phyloP scores from a whole-genome alignment of 2,888 invertebrate genomes.

The Coelopa pilipes region DNA sequence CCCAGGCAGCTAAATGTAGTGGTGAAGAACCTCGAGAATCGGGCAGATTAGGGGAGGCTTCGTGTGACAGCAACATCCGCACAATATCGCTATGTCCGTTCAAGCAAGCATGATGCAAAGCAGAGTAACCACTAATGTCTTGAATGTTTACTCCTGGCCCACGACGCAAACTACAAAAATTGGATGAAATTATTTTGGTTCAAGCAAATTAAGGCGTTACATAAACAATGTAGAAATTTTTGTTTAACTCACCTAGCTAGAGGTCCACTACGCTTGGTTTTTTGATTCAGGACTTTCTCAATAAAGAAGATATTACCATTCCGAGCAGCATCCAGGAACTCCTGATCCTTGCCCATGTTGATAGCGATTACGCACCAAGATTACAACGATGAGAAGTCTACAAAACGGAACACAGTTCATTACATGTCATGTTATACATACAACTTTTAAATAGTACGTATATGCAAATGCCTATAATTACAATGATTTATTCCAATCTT shows the following conservation, averaged over 20 bases:
- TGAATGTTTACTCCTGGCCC: constrained; percentile 93
- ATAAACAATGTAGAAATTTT: constrained; percentile 2
- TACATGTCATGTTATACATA: no score
- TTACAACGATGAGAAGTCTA: background rate
- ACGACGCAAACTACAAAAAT: constrained; percentile 76
- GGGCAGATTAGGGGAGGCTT: constrained; percentile 86
- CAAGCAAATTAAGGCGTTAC: background rate
- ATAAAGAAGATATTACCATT: constrained; percentile 89
- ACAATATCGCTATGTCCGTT: constrained; percentile 95
- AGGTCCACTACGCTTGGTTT: constrained; percentile 92
- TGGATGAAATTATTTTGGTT: constrained; percentile 52
- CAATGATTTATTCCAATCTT: no score
- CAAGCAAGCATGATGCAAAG: constrained; percentile 92
- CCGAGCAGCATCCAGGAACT: constrained; percentile 94
- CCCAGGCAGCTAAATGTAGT: constrained; percentile 94
- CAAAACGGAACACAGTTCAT: no score
- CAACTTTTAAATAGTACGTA: no score
- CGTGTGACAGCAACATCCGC: constrained; percentile 79
- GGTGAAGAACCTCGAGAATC: constrained; percentile 93
- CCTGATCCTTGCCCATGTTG: constrained; percentile 95
- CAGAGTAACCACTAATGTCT: constrained; percentile 92
- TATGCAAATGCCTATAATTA: no score
- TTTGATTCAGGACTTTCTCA: constrained; percentile 89
- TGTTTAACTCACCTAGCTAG: constrained; percentile 81
- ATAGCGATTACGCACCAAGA: background rate